These are phyloP conservation scores for Leptinotarsa tumamoca DNA, from an alignment of 2,888 invertebrate genomes.

Conservation along the genomic window DNA sequence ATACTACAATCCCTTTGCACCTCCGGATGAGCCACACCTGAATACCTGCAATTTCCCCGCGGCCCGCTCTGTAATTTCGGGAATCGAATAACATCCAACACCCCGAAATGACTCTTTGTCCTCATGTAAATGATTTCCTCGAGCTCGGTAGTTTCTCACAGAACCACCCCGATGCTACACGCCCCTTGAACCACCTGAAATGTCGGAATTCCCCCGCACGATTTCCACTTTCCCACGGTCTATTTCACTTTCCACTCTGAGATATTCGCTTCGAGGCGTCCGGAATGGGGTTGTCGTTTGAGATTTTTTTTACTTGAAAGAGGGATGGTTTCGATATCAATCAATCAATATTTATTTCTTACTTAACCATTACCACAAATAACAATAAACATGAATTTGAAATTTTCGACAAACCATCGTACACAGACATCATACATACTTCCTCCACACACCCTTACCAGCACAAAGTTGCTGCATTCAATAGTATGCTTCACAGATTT, in stretches of 20 bases:
- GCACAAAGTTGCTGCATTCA: no score
- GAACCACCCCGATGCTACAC: conserved; percentile 9
- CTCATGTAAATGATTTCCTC: conserved; percentile 21
- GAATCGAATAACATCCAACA: conserved; percentile 16
- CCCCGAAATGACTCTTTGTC: conserved; percentile 21
- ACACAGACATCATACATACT: no score
- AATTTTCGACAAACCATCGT: no score
- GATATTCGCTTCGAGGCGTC: not conserved
- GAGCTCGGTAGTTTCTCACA: conserved; percentile 8
- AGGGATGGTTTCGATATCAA: no score
- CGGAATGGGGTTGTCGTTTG: no score
- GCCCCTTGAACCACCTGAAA: conserved; percentile 28
- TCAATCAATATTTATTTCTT: no score
- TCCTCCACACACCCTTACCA: no score
- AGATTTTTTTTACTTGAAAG: no score
- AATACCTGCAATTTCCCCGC: conserved; percentile 24
- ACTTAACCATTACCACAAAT: no score
- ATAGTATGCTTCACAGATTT: no score
- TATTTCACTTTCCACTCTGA: conserved; percentile 27
- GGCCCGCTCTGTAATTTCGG: conserved; percentile 3
- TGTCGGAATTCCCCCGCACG: conserved; percentile 22
- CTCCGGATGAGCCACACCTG: conserved; percentile 6
- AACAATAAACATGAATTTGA: no score
- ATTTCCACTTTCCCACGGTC: conserved; percentile 36
- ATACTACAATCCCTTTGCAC: not conserved